phyloP scores from a whole-genome alignment of 2,888 invertebrate genomes.

The Dryobota labecula region DNA sequence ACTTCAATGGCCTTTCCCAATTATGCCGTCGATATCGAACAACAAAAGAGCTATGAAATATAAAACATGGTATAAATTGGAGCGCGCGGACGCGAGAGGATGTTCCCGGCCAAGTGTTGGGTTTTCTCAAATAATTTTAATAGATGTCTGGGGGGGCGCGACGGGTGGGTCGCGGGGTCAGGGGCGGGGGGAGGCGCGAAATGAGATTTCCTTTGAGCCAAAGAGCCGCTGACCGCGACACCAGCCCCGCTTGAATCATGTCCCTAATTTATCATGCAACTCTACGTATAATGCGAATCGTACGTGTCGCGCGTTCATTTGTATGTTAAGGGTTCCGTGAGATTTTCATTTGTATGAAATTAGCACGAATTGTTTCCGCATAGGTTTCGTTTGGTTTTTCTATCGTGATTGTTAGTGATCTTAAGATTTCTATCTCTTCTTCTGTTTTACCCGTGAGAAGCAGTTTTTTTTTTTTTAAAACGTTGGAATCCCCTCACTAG shows the following conservation, averaged over 20 bases:
- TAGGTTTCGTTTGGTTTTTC: too few relatives aligned
- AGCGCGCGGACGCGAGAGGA: conserved; percentile 66
- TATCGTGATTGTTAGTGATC: too few relatives aligned
- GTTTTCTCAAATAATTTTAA: conserved; percentile 89
- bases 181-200: conserved; percentile 73
- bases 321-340: conserved; percentile 47
- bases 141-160: conserved; percentile 80
- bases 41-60: conserved; percentile 75
- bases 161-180: conserved; percentile 59
- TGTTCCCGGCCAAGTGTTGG: conserved; percentile 73
- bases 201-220: conserved; percentile 90
- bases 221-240: conserved; percentile 83
- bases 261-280: conserved; percentile 81
- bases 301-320: conserved; percentile 65
- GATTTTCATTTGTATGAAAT: conserved; percentile 4
- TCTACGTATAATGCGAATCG: conserved; percentile 63
- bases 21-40: conserved; percentile 73
- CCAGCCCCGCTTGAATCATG: conserved; percentile 74
- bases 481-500: too few relatives aligned
- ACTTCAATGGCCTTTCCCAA: conserved; percentile 73
- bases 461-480: too few relatives aligned
- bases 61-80: conserved; percentile 76
- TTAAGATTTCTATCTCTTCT: too few relatives aligned
- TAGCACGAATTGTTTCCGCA: background rate
- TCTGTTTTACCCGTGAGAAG: too few relatives aligned